Evolutionary conservation across 2,888 invertebrate species (phyloP).

Genomic region (Dioctria linearis): DNA sequence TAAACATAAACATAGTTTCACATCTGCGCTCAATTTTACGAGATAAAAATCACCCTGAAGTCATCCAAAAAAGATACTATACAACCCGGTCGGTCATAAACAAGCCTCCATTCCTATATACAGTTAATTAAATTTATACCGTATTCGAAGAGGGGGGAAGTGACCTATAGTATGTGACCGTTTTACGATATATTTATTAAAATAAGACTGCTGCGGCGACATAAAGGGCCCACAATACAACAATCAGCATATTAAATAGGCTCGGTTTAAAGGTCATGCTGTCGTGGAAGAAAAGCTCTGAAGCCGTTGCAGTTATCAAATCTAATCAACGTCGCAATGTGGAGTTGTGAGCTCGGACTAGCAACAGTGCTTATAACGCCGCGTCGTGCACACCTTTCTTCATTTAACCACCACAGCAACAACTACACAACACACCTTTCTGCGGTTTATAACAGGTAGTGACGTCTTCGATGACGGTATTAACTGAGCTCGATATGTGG

Average conservation of each 20-base stretch:
- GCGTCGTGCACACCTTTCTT: constrained; percentile 28
- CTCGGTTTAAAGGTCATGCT: constrained; percentile 21
- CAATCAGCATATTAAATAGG: neutral
- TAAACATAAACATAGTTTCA: neutral
- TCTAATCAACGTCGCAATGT: neutral
- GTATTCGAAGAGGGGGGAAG: neutral
- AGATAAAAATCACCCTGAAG: neutral
- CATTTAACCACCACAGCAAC: neutral
- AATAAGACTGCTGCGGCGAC: constrained; percentile 18
- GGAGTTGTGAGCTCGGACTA: neutral
- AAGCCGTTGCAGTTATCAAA: neutral
- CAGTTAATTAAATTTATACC: constrained; percentile 27
- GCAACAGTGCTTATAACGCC: neutral
- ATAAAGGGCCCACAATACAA: neutral
- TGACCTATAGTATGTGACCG: neutral
- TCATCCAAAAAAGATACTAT: neutral
- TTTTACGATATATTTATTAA: constrained; percentile 20
- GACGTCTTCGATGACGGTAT: constrained; percentile 45
- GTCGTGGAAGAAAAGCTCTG: neutral
- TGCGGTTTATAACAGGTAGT: constrained; percentile 13
- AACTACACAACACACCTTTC: neutral
- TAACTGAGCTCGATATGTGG: constrained; percentile 28
- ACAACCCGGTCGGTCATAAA: neutral
- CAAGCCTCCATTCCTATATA: neutral
- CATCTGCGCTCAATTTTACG: neutral